Conservation (phyloP, 2,888 invertebrate species). For the Fragum whitleyi region DNA sequence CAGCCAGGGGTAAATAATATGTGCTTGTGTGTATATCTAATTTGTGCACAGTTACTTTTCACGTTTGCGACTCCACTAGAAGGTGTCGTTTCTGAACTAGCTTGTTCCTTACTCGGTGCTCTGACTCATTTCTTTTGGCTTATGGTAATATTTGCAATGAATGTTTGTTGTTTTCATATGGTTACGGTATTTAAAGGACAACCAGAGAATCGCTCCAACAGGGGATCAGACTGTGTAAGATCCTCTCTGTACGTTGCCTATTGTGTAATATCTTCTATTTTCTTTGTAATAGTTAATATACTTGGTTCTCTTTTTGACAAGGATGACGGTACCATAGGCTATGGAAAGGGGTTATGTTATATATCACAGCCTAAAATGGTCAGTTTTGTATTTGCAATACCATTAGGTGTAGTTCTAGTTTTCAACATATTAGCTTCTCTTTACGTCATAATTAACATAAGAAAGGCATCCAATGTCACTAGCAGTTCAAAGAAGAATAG, state of each 20-base stretch:
- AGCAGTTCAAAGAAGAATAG: slow-evolving; percentile 21
- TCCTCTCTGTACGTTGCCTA: slow-evolving; percentile 39
- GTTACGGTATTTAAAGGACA: slow-evolving; percentile 16
- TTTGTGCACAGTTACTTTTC: slow-evolving; percentile 47
- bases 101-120: slow-evolving; percentile 36
- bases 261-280: slow-evolving; percentile 5
- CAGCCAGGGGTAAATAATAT: slow-evolving; percentile 61
- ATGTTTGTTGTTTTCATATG: slow-evolving; percentile 51
- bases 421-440: slow-evolving; percentile 34
- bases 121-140: slow-evolving; percentile 55
- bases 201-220: not conserved
- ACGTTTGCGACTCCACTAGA: slow-evolving; percentile 37
- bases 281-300: slow-evolving; percentile 40
- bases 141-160: slow-evolving; percentile 40
- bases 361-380: slow-evolving; percentile 43
- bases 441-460: slow-evolving; percentile 36
- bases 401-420: slow-evolving; percentile 32
- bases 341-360: slow-evolving; percentile 44
- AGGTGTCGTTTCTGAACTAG: not conserved
- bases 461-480: slow-evolving; percentile 1
- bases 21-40: slow-evolving; percentile 31
- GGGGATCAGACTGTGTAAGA: not conserved
- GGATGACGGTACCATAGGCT: slow-evolving; percentile 29
- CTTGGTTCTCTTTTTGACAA: not conserved
- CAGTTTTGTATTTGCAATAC: slow-evolving; percentile 45